These are phyloP conservation scores for Aspiorhynchus laticeps DNA, from an alignment of 2,113 vertebrate species.

Conservation along the genomic window DNA sequence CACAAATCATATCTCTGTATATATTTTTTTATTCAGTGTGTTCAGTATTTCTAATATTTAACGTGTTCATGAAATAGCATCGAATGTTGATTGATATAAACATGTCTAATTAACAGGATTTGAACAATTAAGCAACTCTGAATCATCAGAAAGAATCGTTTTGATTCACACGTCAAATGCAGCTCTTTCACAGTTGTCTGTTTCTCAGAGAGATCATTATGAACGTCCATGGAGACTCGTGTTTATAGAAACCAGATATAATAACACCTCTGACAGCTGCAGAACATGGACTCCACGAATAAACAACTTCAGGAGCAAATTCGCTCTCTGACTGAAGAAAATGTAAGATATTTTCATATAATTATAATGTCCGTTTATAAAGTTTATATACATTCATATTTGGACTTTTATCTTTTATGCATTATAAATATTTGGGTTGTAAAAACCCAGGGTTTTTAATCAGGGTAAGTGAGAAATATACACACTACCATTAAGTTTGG, in stretches of 20 bases:
- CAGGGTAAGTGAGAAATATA: background rate
- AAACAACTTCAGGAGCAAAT: slow-evolving; percentile 55
- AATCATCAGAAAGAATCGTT: background rate
- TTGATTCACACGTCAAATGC: background rate
- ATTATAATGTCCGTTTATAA: no score
- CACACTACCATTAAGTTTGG: background rate
- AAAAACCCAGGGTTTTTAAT: background rate
- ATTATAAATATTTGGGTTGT: background rate
- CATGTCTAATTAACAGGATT: background rate
- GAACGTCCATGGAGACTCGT: slow-evolving; percentile 41
- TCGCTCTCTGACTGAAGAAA: slow-evolving; percentile 58
- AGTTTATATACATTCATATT: no score
- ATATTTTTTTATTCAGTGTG: background rate
- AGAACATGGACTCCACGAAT: slow-evolving; percentile 56
- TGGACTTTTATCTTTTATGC: no score
- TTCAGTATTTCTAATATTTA: background rate
- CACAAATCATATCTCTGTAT: background rate
- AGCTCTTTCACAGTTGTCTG: background rate
- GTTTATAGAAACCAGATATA: slow-evolving; percentile 45
- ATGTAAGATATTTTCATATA: slow-evolving; percentile 53
- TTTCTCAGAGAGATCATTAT: background rate
- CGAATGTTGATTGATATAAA: background rate
- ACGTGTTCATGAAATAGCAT: background rate
- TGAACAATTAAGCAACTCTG: background rate
- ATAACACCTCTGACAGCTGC: slow-evolving; percentile 15